Percentiles rank a stretch among this genome's conserved stretches.
These are phyloP conservation scores for Muntiacus reevesi DNA, from an alignment of 2,113 vertebrate genomes.

Conservation along the genomic window DNA sequence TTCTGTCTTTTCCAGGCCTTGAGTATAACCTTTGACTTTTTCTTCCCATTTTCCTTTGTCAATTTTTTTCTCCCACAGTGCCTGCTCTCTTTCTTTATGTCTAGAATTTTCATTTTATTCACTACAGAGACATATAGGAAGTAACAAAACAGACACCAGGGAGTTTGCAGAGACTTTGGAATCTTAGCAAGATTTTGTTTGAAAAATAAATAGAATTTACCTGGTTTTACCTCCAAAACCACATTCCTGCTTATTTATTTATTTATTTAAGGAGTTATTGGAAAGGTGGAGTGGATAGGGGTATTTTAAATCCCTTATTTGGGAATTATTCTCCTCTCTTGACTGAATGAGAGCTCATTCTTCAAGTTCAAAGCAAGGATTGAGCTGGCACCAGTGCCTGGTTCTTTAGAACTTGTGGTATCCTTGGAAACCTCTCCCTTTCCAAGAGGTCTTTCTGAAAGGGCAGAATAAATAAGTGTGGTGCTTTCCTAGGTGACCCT, in stretches of 20 bases:
- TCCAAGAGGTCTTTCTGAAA: neutral
- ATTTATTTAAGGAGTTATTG: neutral
- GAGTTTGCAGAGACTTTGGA: neutral
- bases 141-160: neutral
- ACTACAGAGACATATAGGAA: neutral
- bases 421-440: neutral
- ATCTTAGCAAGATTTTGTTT: neutral
- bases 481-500: neutral
- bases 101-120: slow-evolving; percentile 14
- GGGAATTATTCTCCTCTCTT: neutral
- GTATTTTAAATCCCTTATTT: neutral
- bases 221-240: neutral
- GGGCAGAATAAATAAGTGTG: neutral
- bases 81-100: neutral
- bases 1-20: neutral
- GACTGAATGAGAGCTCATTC: neutral
- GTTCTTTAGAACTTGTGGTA: neutral
- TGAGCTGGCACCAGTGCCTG: neutral
- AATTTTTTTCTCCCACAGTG: neutral
- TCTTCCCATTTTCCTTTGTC: neutral
- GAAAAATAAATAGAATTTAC: neutral
- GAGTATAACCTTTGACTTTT: neutral
- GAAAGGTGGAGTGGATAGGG: neutral
- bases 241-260: neutral
- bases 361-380: neutral